phyloP scores from a whole-genome alignment of 2,113 vertebrate genomes.

The Forbesichthys agassizii region DNA sequence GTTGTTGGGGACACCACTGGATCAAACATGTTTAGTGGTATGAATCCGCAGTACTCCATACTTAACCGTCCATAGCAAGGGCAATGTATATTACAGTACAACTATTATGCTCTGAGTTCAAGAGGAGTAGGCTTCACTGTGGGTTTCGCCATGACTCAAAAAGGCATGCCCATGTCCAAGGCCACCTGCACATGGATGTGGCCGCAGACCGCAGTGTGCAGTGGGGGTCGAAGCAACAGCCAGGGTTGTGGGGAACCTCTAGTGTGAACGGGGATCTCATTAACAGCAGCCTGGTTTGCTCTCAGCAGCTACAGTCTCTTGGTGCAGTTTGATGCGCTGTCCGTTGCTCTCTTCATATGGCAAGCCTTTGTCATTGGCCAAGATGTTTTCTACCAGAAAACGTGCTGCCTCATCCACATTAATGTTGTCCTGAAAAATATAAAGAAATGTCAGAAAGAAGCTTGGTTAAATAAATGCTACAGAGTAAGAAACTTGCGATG shows the following conservation, averaged over 20 bases:
- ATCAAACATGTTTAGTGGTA: neutral
- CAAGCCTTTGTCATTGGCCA: slow-evolving; percentile 86
- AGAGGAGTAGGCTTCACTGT: slow-evolving; percentile 24
- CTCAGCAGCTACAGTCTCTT: slow-evolving; percentile 80
- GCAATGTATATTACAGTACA: neutral
- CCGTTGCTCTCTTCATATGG: slow-evolving; percentile 87
- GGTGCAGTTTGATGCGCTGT: slow-evolving; percentile 86
- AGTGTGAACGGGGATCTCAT: slow-evolving; percentile 36
- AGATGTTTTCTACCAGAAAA: slow-evolving; percentile 94
- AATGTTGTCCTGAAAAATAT: slow-evolving; percentile 87
- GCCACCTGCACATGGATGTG: slow-evolving; percentile 6
- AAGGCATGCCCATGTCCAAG: slow-evolving; percentile 33
- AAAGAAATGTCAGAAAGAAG: slow-evolving; percentile 23
- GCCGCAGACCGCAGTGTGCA: neutral
- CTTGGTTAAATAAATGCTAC: neutral
- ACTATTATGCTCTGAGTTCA: too few relatives aligned
- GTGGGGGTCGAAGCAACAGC: neutral
- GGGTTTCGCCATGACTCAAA: neutral
- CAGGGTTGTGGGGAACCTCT: slow-evolving; percentile 16
- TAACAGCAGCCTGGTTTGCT: slow-evolving; percentile 94
- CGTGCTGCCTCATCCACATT: slow-evolving; percentile 95
- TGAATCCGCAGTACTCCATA: too few relatives aligned
- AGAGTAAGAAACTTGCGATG: too few relatives aligned
- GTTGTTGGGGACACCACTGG: neutral
- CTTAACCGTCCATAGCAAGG: neutral